These are phyloP conservation scores for Rhinolophus sinicus DNA, from an alignment of 2,113 vertebrate species.

Conservation along the genomic window DNA sequence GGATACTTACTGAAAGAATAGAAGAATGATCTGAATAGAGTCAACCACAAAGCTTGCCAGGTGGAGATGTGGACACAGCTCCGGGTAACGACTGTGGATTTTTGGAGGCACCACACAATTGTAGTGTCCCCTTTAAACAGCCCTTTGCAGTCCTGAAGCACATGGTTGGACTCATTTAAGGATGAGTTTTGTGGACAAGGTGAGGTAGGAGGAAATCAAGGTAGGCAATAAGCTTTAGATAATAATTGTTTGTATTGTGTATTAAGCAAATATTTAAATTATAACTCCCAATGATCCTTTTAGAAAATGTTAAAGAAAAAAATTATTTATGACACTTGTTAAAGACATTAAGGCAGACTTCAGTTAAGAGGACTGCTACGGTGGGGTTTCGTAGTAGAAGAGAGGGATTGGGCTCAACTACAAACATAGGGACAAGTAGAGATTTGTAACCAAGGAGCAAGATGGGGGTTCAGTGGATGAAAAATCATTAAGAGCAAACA, in stretches of 20 bases:
- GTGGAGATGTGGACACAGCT: background rate
- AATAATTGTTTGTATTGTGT: background rate
- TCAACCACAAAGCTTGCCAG: background rate
- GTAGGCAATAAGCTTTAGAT: background rate
- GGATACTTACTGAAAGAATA: background rate
- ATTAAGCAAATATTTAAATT: conserved; percentile 5
- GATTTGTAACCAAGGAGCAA: background rate
- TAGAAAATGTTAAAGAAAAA: background rate
- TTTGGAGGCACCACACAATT: background rate
- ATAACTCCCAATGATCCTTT: background rate
- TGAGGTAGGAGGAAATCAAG: background rate
- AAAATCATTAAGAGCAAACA: background rate
- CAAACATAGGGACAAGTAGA: background rate
- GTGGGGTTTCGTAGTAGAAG: background rate
- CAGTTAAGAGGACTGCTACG: background rate
- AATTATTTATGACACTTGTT: background rate
- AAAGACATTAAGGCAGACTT: background rate
- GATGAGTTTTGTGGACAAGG: background rate
- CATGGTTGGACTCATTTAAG: background rate
- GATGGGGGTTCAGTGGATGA: background rate
- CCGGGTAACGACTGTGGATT: background rate
- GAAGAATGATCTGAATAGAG: background rate
- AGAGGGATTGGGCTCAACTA: background rate
- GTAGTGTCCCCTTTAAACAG: background rate
- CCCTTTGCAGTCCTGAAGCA: background rate